phyloP scores from a whole-genome alignment of 2,797 vertebrate species.

The Ctenosaura bakeri region DNA sequence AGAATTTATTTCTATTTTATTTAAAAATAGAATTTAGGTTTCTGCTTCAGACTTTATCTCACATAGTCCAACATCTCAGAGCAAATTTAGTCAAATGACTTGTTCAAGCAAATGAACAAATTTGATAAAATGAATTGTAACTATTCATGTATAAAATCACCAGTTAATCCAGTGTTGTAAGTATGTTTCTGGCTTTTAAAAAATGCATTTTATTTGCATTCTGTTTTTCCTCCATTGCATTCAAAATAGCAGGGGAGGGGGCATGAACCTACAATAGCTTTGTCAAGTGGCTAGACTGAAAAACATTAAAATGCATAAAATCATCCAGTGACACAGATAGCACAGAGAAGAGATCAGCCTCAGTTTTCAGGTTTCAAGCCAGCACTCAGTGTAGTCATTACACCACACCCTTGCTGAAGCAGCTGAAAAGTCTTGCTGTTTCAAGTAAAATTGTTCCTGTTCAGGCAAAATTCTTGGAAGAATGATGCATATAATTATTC shows the following conservation, averaged over 20 bases:
- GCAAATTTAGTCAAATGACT: constrained; percentile 22
- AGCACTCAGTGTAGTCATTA: neutral
- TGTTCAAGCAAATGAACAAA: no score
- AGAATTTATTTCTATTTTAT: neutral
- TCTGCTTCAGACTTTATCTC: neutral
- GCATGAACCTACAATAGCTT: neutral
- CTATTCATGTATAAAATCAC: neutral
- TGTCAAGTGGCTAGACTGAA: no score
- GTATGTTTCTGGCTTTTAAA: constrained; percentile 14
- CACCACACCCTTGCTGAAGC: neutral
- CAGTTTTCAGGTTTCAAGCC: neutral
- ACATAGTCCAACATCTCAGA: neutral
- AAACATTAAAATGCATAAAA: neutral
- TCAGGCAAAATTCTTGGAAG: constrained; percentile 10
- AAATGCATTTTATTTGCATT: constrained; percentile 21
- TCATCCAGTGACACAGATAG: neutral
- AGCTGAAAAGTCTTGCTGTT: neutral
- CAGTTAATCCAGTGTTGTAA: neutral
- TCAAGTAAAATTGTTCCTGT: neutral
- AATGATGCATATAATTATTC: constrained; percentile 15
- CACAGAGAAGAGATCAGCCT: neutral
- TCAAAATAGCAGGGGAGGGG: neutral
- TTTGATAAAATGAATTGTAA: constrained; percentile 20
- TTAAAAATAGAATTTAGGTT: neutral
- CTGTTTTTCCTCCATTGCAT: neutral